phyloP scores from a whole-genome alignment of 2,888 invertebrate genomes.

The Thelaira solivaga region DNA sequence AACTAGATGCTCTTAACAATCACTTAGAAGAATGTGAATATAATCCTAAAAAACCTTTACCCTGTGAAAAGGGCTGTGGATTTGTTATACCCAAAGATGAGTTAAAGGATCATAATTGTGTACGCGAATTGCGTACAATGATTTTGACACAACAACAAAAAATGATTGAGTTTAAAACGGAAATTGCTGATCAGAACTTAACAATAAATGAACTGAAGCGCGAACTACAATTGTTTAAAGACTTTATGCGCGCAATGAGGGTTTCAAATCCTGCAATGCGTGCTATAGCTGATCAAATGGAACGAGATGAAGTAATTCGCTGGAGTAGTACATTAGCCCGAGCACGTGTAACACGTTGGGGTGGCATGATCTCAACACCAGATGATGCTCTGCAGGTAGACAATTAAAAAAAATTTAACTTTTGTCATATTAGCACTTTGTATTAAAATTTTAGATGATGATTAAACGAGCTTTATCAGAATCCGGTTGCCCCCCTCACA shows the following conservation, averaged over 20 bases:
- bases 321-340: constrained; percentile 91
- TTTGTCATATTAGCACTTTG: neutral
- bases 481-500: constrained; percentile 95
- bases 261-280: constrained; percentile 94
- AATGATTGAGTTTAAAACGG: constrained; percentile 90
- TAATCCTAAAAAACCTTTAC: constrained; percentile 95
- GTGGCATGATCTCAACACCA: constrained; percentile 98
- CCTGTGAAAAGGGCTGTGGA: constrained; percentile 96
- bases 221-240: constrained; percentile 91
- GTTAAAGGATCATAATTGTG: constrained; percentile 95
- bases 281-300: constrained; percentile 95
- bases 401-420: constrained; percentile 21
- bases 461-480: constrained; percentile 95
- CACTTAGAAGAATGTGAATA: constrained; percentile 95
- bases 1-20: constrained; percentile 89
- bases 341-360: constrained; percentile 96
- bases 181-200: constrained; percentile 90
- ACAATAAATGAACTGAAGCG: constrained; percentile 93
- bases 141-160: constrained; percentile 92
- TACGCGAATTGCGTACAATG: constrained; percentile 89
- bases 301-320: constrained; percentile 92
- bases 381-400: constrained; percentile 92
- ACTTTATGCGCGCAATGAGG: constrained; percentile 95
- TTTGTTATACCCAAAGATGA: constrained; percentile 97
- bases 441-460: constrained; percentile 83